Percentiles rank a stretch among this genome's conserved stretches.
Evolutionary conservation across 1,140 invertebrate species (phyloP).

Genomic region (Chionoecetes opilio): DNA sequence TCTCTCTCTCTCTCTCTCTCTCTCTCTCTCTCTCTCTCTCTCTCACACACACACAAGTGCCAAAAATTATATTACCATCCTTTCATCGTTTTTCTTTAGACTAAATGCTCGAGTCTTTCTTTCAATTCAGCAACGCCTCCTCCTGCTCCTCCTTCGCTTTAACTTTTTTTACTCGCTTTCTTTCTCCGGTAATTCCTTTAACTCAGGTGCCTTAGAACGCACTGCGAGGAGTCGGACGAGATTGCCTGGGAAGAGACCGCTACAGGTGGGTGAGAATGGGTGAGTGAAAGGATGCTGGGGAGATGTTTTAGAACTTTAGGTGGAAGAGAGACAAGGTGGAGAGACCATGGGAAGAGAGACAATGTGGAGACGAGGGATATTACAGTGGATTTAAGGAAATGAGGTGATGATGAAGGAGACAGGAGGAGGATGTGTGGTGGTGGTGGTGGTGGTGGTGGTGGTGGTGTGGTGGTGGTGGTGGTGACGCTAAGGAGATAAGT

Average conservation of each 20-base stretch:
- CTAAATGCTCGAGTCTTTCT: not conserved
- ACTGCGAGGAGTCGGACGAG: not conserved
- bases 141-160: not conserved
- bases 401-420: not conserved
- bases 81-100: not conserved
- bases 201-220: not conserved
- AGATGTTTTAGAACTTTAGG: too few species aligned
- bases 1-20: not conserved
- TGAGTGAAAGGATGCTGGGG: too few species aligned
- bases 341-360: too few species aligned
- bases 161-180: not conserved
- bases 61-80: not conserved
- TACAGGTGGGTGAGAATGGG: not conserved
- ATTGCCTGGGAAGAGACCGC: not conserved
- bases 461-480: not conserved
- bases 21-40: conserved; percentile 27
- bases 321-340: too few species aligned
- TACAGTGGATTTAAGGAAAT: too few species aligned
- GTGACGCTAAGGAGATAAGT: too few species aligned
- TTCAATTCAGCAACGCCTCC: not conserved
- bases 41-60: not conserved
- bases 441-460: not conserved
- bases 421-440: not conserved
- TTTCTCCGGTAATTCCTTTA: not conserved
- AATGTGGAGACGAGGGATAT: too few species aligned